Evolutionary conservation across 2,888 invertebrate species (phyloP).

Genomic region (Heliconius sara): DNA sequence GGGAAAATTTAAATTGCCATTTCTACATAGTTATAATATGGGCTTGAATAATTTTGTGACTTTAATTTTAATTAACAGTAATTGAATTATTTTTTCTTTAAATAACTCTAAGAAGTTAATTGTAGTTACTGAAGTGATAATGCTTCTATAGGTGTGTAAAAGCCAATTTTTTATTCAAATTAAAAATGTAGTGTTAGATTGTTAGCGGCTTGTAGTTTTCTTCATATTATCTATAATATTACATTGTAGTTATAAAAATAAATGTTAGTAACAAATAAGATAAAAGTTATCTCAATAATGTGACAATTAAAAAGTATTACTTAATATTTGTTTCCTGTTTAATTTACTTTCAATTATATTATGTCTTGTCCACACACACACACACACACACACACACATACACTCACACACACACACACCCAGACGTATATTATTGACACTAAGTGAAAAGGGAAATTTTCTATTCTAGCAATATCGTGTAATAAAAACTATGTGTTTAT

Average conservation of each 20-base stretch:
- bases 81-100: neutral
- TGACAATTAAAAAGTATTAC: no score
- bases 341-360: no score
- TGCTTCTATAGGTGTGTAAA: neutral
- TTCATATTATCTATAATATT: no score
- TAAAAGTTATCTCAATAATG: no score
- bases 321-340: no score
- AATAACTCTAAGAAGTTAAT: neutral
- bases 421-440: neutral
- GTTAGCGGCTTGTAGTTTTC: neutral
- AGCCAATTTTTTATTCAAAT: neutral
- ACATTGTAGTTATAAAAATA: no score
- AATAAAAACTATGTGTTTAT: neutral
- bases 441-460: neutral
- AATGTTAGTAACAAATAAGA: no score
- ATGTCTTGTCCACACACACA: no score
- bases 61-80: slow-evolving; percentile 4
- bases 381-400: no score
- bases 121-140: neutral
- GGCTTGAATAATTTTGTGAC: neutral
- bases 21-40: neutral
- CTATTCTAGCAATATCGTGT: neutral
- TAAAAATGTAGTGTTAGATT: neutral
- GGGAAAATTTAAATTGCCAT: neutral
- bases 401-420: no score